Base-by-base conservation (phyloP, 2,888 invertebrate species). In the Nephrotoma flavescens region DNA sequence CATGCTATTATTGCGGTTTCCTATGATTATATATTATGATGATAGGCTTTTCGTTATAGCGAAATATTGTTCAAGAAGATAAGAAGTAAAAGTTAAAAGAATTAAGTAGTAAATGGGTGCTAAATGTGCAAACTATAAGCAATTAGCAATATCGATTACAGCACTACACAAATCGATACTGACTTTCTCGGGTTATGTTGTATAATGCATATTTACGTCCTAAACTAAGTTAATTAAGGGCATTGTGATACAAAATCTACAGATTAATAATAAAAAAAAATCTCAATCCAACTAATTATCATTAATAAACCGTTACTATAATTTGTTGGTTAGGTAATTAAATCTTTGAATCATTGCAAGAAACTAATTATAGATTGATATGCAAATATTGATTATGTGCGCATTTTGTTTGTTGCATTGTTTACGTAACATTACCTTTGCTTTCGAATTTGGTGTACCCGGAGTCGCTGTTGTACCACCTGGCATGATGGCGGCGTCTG, bases 391-490 rank as follows among this genome's bases (percentile, higher is more conserved):
- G 52, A 83, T 83, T 84, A 9, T 9, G 12, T 7, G 31, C 31
- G 7, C 41, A 9, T 41, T 9, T 83, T 71, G 6, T 15, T 71
- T 19, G 7, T 4, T 47, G 47, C 11, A 83, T 83, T 83, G 7
- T 19, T 19, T 41, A 9, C 4, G 11, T n/a, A 84, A 42, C 12
- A 0, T 84, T 91, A 95, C 95, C 94, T 96, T 96, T 89, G 94
- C 94, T 92, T 96, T 96, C 88, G 96, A 94, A 89, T 96, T 95
- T 88, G 96, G 96, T 87, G 96, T 96, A 89, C 96, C 96, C 89
- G 96, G 96, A 89, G 95, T 93, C 89, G 86, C 87, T 71, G 91
- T 91, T 89, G 94, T 94, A 89, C 95, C 95, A 89, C 95, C 95
- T 88, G 95, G 95, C 95, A 95, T 95, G 88, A 88, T 92, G 89